These are phyloP conservation scores for Latrodectus elegans DNA, from an alignment of 2,888 invertebrate genomes.

Conservation along the genomic window DNA sequence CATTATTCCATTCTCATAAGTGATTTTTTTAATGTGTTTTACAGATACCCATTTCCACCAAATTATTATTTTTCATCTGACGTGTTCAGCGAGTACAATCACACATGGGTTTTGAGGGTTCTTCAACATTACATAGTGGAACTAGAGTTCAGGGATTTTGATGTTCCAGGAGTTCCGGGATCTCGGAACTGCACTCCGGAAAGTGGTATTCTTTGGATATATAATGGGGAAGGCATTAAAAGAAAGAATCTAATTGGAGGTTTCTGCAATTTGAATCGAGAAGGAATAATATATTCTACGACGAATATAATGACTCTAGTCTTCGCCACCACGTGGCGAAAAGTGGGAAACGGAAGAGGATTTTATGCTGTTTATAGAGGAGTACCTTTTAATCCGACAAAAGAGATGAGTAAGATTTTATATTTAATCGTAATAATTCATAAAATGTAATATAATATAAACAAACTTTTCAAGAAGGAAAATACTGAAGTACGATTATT, in stretches of 20 bases:
- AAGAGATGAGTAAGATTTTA: conserved; percentile 10
- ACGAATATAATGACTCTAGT: conserved; percentile 69
- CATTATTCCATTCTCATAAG: too few species aligned
- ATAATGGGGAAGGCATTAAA: conserved; percentile 64
- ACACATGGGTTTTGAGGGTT: conserved; percentile 71
- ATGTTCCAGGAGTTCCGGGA: conserved; percentile 71
- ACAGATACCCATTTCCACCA: conserved; percentile 72
- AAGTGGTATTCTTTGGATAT: conserved; percentile 70
- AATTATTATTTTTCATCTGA: conserved; percentile 69
- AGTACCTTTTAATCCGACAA: conserved; percentile 30
- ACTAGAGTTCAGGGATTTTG: conserved; percentile 72
- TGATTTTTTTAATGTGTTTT: not conserved
- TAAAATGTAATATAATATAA: too few species aligned
- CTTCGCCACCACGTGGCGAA: conserved; percentile 70
- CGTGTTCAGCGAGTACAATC: conserved; percentile 69
- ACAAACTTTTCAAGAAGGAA: too few species aligned
- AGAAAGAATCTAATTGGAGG: conserved; percentile 67
- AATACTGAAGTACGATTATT: too few species aligned
- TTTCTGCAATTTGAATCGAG: conserved; percentile 72
- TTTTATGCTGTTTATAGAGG: conserved; percentile 71
- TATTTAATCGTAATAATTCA: too few species aligned
- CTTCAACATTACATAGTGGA: conserved; percentile 69
- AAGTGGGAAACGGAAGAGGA: conserved; percentile 72
- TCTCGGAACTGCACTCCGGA: conserved; percentile 71
- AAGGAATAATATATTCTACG: conserved; percentile 70